phyloP scores from a whole-genome alignment of 2,888 invertebrate species.

The Drosophila mimetica region DNA sequence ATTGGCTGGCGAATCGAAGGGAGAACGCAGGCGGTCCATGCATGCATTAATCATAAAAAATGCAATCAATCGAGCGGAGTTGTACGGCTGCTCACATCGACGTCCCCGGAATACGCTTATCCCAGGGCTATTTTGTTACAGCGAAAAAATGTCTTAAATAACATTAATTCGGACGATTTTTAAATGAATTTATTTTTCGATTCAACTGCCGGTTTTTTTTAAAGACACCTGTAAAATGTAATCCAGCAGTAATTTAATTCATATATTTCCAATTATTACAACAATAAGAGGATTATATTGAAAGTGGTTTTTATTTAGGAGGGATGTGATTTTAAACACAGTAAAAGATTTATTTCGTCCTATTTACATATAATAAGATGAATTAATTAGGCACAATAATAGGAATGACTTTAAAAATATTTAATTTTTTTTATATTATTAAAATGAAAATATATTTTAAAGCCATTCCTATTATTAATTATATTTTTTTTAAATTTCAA shows the following conservation, averaged over 20 bases:
- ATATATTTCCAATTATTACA: neutral
- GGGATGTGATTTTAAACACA: too few relatives aligned
- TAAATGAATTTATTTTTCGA: slow-evolving; percentile 4
- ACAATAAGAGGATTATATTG: slow-evolving; percentile 33
- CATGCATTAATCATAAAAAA: slow-evolving; percentile 61
- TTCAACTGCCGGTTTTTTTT: neutral
- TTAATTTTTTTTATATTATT: too few relatives aligned
- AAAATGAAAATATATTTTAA: too few relatives aligned
- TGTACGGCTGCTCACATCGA: slow-evolving; percentile 36
- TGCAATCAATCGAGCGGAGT: slow-evolving; percentile 70
- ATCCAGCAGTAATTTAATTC: neutral
- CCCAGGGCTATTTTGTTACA: slow-evolving; percentile 12
- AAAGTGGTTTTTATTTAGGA: slow-evolving; percentile 10
- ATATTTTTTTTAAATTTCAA: too few relatives aligned
- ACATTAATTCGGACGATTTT: neutral
- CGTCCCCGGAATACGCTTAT: slow-evolving; percentile 24
- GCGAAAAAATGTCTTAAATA: slow-evolving; percentile 11
- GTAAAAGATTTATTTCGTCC: too few relatives aligned
- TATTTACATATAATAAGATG: too few relatives aligned
- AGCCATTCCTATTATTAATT: too few relatives aligned
- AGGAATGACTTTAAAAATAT: too few relatives aligned
- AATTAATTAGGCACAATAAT: too few relatives aligned
- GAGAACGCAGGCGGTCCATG: slow-evolving; percentile 16
- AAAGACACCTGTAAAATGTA: neutral
- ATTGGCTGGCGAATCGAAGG: slow-evolving; percentile 30